Base-by-base conservation (phyloP, 2,888 invertebrate species). In the Heteropelma amictum region DNA sequence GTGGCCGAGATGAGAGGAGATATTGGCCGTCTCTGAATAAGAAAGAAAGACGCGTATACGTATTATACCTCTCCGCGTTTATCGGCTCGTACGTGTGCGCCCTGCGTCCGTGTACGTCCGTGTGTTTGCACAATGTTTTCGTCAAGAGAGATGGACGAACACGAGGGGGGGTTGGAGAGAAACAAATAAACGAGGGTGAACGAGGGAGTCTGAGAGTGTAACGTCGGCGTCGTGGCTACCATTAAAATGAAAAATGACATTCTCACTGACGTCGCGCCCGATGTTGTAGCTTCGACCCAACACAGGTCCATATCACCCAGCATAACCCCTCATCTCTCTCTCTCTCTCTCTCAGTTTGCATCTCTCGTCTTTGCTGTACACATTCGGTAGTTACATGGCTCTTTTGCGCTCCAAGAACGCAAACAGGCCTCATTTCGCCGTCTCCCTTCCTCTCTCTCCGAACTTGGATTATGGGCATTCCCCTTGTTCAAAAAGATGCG, bases 171-270 rank as follows among this genome's bases (percentile, higher is more conserved):
- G 74, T 68, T 76, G 79, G 73, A 77, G 80, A 85, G 81, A 84
- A 83, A 83, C 83, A 84, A 84, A 84, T 84, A 83, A 82, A 82
- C 81, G 83, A 79, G 81, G 82, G 81, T 56, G 72, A 64, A 64
- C 64, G 63, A 51, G 38, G n/a, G 23, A 63, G 61, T 72, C 67
- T 38, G 65, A 63, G 72, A 51, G 71, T 35, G 58, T 14, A 68
- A 79, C 78, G 78, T 79, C 83, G 81, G 75, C 80, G 79, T 80
- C 80, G 81, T 82, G 82, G 80, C 83, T 75, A 87, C 88, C 88
- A 89, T 89, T 89, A 89, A 89, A 88, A 89, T 89, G 89, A 89
- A 89, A 89, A 89, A 89, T 89, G 88, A 89, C 86, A 85, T 85
- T 84, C 84, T 70, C 83, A 83, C 83, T 85, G 86, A 85, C 86